A percentile compares a stretch with the other conserved stretches of the same genome.
phyloP scores from a whole-genome alignment of 2,113 vertebrate genomes.

The Toxotes chatareus region DNA sequence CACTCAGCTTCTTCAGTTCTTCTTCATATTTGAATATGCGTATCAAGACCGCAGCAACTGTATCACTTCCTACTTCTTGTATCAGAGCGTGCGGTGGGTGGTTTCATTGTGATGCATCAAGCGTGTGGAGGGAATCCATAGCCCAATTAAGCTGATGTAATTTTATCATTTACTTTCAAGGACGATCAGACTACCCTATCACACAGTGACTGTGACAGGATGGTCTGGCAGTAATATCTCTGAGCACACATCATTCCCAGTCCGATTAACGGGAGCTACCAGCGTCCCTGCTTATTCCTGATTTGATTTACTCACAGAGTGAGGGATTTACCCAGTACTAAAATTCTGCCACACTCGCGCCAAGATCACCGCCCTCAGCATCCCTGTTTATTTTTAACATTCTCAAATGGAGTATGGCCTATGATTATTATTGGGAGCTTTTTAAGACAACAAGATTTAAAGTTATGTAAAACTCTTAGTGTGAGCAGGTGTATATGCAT shows the following conservation, averaged over 20 bases:
- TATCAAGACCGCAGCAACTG: neutral
- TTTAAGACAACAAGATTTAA: neutral
- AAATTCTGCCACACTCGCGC: slow-evolving; percentile 35
- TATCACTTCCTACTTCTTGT: slow-evolving; percentile 12
- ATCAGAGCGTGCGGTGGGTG: neutral
- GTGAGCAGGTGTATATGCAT: slow-evolving; percentile 1
- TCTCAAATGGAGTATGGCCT: slow-evolving; percentile 31
- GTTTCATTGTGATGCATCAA: slow-evolving; percentile 43
- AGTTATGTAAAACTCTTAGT: neutral
- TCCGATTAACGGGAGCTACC: slow-evolving; percentile 7
- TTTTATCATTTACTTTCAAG: slow-evolving; percentile 60
- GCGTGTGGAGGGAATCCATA: neutral
- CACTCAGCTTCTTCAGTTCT: neutral
- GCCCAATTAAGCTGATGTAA: slow-evolving; percentile 51
- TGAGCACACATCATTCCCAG: slow-evolving; percentile 8
- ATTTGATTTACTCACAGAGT: slow-evolving; percentile 18
- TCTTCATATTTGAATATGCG: neutral
- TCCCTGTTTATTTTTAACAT: slow-evolving; percentile 8
- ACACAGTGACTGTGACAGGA: slow-evolving; percentile 10
- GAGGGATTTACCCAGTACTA: slow-evolving; percentile 21
- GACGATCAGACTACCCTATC: slow-evolving; percentile 49
- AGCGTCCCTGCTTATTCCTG: neutral
- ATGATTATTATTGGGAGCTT: slow-evolving; percentile 44
- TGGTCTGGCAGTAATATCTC: slow-evolving; percentile 8
- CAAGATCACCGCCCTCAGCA: slow-evolving; percentile 41